Evolutionary conservation across 2,113 vertebrate genomes (phyloP), one percentile per base, ranked within the genome.

Genomic region (Candoia aspera): DNA sequence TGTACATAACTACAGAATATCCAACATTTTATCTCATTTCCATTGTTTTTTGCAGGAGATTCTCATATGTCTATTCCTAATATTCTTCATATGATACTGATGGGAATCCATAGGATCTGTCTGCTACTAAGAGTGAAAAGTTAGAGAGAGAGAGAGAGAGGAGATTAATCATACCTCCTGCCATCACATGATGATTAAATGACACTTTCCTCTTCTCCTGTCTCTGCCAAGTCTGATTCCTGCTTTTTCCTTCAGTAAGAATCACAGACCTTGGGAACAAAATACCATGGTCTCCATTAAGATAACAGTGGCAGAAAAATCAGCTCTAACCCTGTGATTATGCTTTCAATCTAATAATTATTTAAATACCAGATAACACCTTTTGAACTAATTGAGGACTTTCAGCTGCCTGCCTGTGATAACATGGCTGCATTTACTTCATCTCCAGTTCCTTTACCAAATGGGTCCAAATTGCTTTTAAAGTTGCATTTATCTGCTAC

Each of bases 91-190:
- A 97, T 97, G 62, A 95, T 88, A 62, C 96, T 97, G 98, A 98
- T 98, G 97, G 97, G 98, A 98, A 97, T 97, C 97, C 87, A 93
- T 94, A 94, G 96, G 93, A 95, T 96, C 97, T 92, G n/a, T 79
- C 95, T 93, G 91, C 98, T 98, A 98, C 97, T 98, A 98, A 98
- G 98, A 98, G 98, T 97, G 97, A 97, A 96, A 98, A 97, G 97
- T 60, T 33, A 13, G 86, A 88, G 17, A 84, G 15, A n/a, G 97
- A 98, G 98, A 97, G 97, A 97, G 95, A 95, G 97, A 97, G 97
- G 95, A 95, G 97, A 97, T 95, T 97, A 97, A 97, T 97, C 95
- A 11, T 96, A 95, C 96, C 96, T 98, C 96, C 96, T 95, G 96
- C 96, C 94, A 95, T 97, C 95, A 24, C 96, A 93, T 90, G 96